Percentiles rank a stretch among this genome's conserved stretches.
phyloP scores from a whole-genome alignment of 2,797 vertebrate genomes.

The Schizopygopsis pylzovi region DNA sequence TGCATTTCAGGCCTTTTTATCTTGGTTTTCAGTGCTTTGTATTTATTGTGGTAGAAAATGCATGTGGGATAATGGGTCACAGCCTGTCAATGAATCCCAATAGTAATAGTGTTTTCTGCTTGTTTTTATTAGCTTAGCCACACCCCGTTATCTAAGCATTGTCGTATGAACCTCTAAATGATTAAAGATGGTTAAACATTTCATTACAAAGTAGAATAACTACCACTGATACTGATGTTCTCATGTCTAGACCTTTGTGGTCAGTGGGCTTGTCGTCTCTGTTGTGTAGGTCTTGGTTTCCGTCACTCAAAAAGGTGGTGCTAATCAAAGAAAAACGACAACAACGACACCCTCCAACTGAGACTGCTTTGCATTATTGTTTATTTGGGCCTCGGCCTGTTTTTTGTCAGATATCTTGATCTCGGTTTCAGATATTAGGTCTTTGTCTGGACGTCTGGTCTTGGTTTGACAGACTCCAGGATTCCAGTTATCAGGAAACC shows the following conservation, averaged over 20 bases:
- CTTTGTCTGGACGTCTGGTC: constrained; percentile 37
- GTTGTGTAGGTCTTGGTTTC: constrained; percentile 32
- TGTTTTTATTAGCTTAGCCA: constrained; percentile 1
- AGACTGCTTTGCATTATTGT: constrained; percentile 16
- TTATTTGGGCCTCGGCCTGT: constrained; percentile 24
- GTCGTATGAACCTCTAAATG: neutral
- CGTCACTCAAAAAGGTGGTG: neutral
- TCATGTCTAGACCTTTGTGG: constrained; percentile 11
- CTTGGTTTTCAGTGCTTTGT: neutral
- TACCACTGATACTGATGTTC: constrained; percentile 5
- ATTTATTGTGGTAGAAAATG: constrained; percentile 4
- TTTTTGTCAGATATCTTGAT: constrained; percentile 38
- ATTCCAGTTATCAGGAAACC: constrained; percentile 33
- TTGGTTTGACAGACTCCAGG: constrained; percentile 43
- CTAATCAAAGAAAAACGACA: constrained; percentile 32
- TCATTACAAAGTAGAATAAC: neutral
- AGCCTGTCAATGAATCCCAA: neutral
- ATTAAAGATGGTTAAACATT: neutral
- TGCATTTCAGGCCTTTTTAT: neutral
- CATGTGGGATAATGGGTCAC: neutral
- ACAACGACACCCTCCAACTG: constrained; percentile 12
- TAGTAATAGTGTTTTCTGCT: neutral
- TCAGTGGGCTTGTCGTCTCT: constrained; percentile 14
- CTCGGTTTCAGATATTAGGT: constrained; percentile 37
- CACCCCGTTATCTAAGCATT: neutral